Evolutionary conservation across 1,140 invertebrate species (phyloP), one percentile per base, ranked within the genome.

Genomic region (Calliopsis andreniformis): DNA sequence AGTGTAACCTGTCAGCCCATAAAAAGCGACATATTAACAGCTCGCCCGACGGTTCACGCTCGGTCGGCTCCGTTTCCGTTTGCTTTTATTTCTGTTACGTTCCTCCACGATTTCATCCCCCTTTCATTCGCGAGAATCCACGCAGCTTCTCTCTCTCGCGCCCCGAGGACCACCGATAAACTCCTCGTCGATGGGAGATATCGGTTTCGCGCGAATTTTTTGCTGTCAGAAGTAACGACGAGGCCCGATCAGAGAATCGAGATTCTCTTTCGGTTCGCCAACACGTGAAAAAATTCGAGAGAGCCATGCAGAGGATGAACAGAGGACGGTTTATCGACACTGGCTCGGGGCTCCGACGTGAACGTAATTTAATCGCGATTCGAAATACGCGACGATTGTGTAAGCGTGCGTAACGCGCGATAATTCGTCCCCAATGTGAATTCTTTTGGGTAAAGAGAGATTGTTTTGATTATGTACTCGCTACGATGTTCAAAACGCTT

Each of bases 131-230:
- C 14, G 28, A n/a, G n/a, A n/a, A n/a, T n/a, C 6, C 16, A 16
- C 20, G 12, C 5, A 28, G 16, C 0, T 64, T 35, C 4, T 18
- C 14, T 18, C 20, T 4, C 16, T 14, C 1, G 18, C 20, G 10
- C 16, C 12, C n/a, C 14, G 14, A 14, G 43, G 45, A 61, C 20
- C 25, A 39, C 25, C 23, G 59, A 79, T 76, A 49, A 76, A 55
- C 43, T 55, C 20, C 51, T 64, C 14, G 42, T 23, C 43, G 35
- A 30, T 53, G 49, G 42, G 30, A 71, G 73, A 80, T 78, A 78
- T 78, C 66, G 18, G 32, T 51, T 53, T 56, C 43, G 35, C 53
- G 20, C 23, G 64, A 79, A 45, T 79, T 62, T 78, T 80, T 72
- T 78, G n/a, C 25, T 78, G 55, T 53, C 59, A 61, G 62, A 71